Base-by-base conservation (phyloP, 2,113 vertebrate genomes). In the Collichthys lucidus region DNA sequence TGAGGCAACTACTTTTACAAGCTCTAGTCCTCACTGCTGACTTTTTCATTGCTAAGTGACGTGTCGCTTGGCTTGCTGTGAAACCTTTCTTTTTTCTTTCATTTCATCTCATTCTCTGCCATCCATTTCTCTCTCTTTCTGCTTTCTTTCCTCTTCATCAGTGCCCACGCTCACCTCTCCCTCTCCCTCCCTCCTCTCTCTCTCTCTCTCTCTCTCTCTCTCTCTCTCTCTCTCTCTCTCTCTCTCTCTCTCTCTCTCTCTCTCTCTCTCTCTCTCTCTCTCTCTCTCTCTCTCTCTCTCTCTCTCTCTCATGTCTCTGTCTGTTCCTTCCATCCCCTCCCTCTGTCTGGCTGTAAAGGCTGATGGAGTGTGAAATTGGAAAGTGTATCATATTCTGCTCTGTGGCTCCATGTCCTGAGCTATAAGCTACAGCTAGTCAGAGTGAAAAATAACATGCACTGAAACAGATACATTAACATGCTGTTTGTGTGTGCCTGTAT, bases 301-400 rank as follows among this genome's bases (percentile, higher is more conserved):
- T 44, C 53, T 56, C 75, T 64, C 80, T 53, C 77, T 53, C 75
- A 56, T 76, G 77, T 86, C 66, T 89, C 78, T 86, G 77, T 90
- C 87, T 85, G 65, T 88, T 79, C 66, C 74, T 83, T 74, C 75
- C 50, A 64, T 79, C 77, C 78, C 82, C 83, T 81, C 80, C 84
- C 77, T 86, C 85, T 86, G 74, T 92, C 88, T 93, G 86, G 91
- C 88, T 90, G 92, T 92, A 91, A 94, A 93, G 91, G 90, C 90
- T 93, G 93, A 92, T 93, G 92, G 89, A 93, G 92, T 94, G 93
- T 94, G 93, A 94, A 94, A 94, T 94, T 94, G 93, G 92, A 94
- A 94, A 92, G 90, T 92, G 93, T 92, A 94, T 94, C 93, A 92
- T 94, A 94, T 94, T 94, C 92, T 92, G 91, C 90, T 93, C 92